A percentile compares a stretch with the other conserved stretches of the same genome.
These are phyloP conservation scores for Cyrtonyx montezumae DNA, from an alignment of 2,113 vertebrate species.

Conservation along the genomic window DNA sequence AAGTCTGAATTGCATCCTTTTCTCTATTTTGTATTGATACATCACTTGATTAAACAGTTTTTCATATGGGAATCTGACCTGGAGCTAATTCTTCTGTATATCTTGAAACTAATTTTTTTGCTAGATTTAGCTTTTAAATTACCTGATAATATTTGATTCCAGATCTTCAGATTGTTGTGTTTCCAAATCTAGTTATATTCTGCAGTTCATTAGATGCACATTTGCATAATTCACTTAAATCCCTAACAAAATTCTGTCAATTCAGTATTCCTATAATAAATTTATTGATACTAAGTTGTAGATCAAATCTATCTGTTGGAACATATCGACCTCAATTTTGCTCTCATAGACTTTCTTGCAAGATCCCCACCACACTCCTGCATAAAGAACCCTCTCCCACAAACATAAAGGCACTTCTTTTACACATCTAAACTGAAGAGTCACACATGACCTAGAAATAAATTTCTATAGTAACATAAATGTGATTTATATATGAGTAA, in stretches of 20 bases:
- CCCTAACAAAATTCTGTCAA: constrained; percentile 19
- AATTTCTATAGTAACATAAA: background rate
- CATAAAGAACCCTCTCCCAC: fast-evolving
- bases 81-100: background rate
- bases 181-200: constrained; percentile 16
- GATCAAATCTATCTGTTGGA: background rate
- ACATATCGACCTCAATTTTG: background rate
- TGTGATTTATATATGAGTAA: background rate
- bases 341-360: background rate
- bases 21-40: background rate
- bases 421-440: fast-evolving
- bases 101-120: background rate
- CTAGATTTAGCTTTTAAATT: background rate
- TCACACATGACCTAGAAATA: background rate
- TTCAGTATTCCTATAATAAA: background rate
- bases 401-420: background rate
- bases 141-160: background rate
- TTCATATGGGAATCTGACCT: background rate
- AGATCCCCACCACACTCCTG: background rate
- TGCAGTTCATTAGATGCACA: background rate
- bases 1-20: background rate
- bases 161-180: background rate
- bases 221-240: constrained; percentile 41
- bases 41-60: background rate
- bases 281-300: background rate